A percentile compares a stretch with the other conserved stretches of the same genome.
Evolutionary conservation across 2,888 invertebrate genomes (phyloP).

Genomic region (Cheiracanthium punctorium): DNA sequence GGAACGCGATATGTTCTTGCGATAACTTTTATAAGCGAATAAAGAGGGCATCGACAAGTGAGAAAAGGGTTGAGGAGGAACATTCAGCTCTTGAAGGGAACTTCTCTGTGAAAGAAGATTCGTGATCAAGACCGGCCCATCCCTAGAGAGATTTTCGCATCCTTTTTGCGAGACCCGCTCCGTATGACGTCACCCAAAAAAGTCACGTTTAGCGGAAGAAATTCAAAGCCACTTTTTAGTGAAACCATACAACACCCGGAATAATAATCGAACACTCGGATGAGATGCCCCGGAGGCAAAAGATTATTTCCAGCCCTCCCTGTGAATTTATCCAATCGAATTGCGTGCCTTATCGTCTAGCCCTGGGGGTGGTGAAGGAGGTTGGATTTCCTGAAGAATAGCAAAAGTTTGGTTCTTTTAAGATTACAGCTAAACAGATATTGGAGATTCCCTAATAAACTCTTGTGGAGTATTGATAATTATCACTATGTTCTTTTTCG

Average conservation of each 20-base stretch:
- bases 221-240: conserved; percentile 12
- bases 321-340: neutral
- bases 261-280: conserved; percentile 34
- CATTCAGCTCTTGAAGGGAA: neutral
- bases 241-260: conserved; percentile 19
- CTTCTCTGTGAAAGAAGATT: neutral
- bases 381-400: conserved; percentile 8
- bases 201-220: conserved; percentile 45
- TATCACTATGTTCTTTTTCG: neutral
- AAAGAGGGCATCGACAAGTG: neutral
- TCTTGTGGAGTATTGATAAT: neutral
- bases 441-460: conserved; percentile 21
- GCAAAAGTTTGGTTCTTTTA: conserved; percentile 23
- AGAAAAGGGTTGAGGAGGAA: neutral
- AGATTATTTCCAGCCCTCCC: conserved; percentile 25
- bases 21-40: neutral
- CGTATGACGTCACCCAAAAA: conserved; percentile 48
- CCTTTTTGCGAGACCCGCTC: neutral
- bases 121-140: neutral
- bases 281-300: conserved; percentile 2
- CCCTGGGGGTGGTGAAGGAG: neutral
- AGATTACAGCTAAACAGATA: conserved; percentile 25
- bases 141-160: neutral
- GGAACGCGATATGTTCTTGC: neutral
- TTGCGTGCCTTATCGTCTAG: conserved; percentile 49